These are phyloP conservation scores for Heliconius congener DNA, from an alignment of 1,140 invertebrate species.

Conservation along the genomic window DNA sequence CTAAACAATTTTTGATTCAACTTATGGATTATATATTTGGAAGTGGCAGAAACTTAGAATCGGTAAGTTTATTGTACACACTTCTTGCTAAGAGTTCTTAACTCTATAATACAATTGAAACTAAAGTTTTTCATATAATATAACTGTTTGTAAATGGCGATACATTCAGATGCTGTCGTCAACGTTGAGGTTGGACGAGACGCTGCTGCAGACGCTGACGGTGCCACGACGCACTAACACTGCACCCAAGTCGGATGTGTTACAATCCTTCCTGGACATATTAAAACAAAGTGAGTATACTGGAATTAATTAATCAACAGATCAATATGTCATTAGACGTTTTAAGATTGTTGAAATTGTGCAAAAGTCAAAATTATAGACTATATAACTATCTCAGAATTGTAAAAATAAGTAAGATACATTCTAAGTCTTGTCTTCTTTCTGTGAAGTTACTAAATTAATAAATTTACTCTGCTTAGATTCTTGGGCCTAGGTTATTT, in stretches of 20 bases:
- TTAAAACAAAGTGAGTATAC: constrained; percentile 14
- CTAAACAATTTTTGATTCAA: constrained; percentile 28
- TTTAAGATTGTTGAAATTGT: too few relatives aligned
- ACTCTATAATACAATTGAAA: background rate
- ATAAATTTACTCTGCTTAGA: too few relatives aligned
- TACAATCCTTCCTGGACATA: constrained; percentile 16
- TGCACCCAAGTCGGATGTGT: constrained; percentile 14
- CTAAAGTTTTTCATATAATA: background rate
- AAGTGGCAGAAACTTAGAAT: constrained; percentile 9
- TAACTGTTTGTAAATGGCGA: background rate
- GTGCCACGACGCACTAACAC: background rate
- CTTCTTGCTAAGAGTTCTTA: background rate
- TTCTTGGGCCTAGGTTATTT: too few relatives aligned
- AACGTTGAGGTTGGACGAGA: constrained; percentile 10
- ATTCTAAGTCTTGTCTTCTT: too few relatives aligned
- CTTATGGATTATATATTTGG: constrained; percentile 27
- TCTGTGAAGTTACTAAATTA: too few relatives aligned
- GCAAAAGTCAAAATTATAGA: too few relatives aligned
- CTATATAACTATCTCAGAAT: too few relatives aligned
- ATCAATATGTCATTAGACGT: too few relatives aligned
- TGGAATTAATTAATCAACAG: background rate
- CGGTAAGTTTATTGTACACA: constrained; percentile 11
- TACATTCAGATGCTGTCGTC: constrained; percentile 17
- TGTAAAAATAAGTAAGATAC: too few relatives aligned
- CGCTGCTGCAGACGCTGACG: constrained; percentile 17